Conservation (phyloP, 2,113 vertebrate species). For the Chunga burmeisteri region DNA sequence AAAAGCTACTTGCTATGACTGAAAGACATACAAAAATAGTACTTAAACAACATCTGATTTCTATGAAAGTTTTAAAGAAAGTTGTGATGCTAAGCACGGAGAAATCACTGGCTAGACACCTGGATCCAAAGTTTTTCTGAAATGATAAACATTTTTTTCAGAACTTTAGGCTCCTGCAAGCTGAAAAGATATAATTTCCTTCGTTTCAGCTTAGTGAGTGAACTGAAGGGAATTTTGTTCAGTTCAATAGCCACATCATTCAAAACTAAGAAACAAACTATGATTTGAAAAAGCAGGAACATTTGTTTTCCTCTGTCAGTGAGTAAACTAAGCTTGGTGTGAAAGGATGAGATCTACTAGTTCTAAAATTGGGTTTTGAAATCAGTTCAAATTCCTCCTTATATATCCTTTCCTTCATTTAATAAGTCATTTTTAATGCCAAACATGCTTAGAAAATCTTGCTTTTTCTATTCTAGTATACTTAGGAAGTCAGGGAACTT, state of each 20-base stretch:
- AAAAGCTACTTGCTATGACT: not conserved
- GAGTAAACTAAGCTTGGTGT: not conserved
- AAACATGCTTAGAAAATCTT: not conserved
- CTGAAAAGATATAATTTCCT: not conserved
- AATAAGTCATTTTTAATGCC: not conserved
- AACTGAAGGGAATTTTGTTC: conserved; percentile 3
- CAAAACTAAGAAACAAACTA: conserved; percentile 34
- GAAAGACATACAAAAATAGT: not conserved
- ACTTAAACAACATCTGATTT: not conserved
- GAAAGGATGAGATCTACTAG: not conserved
- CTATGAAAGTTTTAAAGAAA: not conserved
- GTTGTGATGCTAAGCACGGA: not conserved
- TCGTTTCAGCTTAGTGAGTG: not conserved
- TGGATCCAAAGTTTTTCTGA: not conserved
- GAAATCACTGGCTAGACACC: not conserved
- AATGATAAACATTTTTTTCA: not conserved
- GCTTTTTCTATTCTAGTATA: not conserved
- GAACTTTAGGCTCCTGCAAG: not conserved
- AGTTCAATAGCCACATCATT: not conserved
- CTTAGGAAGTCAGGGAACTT: conserved; percentile 10
- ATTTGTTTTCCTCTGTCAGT: conserved; percentile 19
- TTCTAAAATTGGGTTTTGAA: not conserved
- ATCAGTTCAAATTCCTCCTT: not conserved
- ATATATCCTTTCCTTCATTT: not conserved
- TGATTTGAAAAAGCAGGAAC: conserved; percentile 23